phyloP scores from a whole-genome alignment of 2,888 invertebrate species.

The Archips crataeganus region DNA sequence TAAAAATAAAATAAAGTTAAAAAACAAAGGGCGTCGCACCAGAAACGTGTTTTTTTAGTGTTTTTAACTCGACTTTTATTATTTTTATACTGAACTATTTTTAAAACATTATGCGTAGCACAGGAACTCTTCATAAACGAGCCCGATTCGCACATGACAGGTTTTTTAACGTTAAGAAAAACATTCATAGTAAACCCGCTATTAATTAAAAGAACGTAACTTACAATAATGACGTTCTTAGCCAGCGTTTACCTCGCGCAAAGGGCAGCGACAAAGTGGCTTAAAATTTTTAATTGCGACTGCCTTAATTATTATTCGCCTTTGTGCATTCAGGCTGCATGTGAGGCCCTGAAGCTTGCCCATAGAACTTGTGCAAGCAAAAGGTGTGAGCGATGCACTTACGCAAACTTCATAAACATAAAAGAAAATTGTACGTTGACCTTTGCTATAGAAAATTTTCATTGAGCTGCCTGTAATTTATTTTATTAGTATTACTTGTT shows the following conservation, averaged over 20 bases:
- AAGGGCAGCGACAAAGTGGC: conserved; percentile 79
- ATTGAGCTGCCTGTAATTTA: not conserved
- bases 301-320: conserved; percentile 81
- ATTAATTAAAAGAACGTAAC: conserved; percentile 29
- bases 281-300: conserved; percentile 84
- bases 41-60: too few species aligned
- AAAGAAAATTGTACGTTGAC: not conserved
- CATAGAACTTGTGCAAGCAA: conserved; percentile 7
- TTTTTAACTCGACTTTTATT: too few species aligned
- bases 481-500: too few species aligned
- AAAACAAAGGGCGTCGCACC: too few species aligned
- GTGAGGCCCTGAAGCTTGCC: conserved; percentile 52
- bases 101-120: too few species aligned
- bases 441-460: not conserved
- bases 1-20: too few species aligned
- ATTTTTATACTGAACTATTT: too few species aligned
- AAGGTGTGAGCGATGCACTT: conserved; percentile 8
- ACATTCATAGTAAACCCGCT: not conserved
- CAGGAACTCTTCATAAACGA: too few species aligned
- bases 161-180: not conserved
- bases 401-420: not conserved
- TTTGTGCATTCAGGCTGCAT: conserved; percentile 81
- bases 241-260: conserved; percentile 47
- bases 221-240: conserved; percentile 40
- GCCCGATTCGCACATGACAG: too few species aligned